Evolutionary conservation across 1,140 invertebrate species (phyloP), one percentile per base, ranked within the genome.

Genomic region (Ylistrum balloti): DNA sequence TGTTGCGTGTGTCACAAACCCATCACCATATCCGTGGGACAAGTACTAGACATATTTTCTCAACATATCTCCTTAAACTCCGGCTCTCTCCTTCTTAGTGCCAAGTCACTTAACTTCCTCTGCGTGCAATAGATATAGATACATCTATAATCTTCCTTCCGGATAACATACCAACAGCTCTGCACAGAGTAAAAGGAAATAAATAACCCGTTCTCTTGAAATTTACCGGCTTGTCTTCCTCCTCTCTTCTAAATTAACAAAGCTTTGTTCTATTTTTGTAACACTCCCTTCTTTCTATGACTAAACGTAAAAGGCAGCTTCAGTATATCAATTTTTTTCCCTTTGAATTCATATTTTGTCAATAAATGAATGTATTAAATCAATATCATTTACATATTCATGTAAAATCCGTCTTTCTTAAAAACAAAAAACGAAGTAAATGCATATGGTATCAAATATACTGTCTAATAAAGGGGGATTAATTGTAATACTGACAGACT

Each of bases 1-100:
- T 74, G 56, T 74, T 74, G 28, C 56, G 17, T 74, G 56, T 74
- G 56, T 74, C 56, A 74, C 28, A 74, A 74, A n/a, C 56, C 56
- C n/a, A 74, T 74, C 56, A 74, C n/a, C 9, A 28, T 28, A 74
- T 74, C 56, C 56, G 56, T 22, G 22, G 3, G 56, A 74, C 56
- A 74, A 74, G 56, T 74, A 28, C 56, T 28, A 17, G 0, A 74
- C 56, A 28, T 74, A n/a, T 74, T 74, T 17, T 74, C 56, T 74
- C 28, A 74, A 74, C n/a, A 74, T 3, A 74, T 74, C 56, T 28
- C 22, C 56, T 74, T 28, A 7, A 74, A n/a, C 56, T 74, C 56
- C 56, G 56, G 56, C 56, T 74, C n/a, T 3, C 22, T 28, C 45
- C 22, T 48, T 48, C 15, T 20, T 48, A 13, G 22, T 13, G 45